These are phyloP conservation scores for Campaea margaritaria DNA, from an alignment of 2,888 invertebrate species.

Conservation along the genomic window DNA sequence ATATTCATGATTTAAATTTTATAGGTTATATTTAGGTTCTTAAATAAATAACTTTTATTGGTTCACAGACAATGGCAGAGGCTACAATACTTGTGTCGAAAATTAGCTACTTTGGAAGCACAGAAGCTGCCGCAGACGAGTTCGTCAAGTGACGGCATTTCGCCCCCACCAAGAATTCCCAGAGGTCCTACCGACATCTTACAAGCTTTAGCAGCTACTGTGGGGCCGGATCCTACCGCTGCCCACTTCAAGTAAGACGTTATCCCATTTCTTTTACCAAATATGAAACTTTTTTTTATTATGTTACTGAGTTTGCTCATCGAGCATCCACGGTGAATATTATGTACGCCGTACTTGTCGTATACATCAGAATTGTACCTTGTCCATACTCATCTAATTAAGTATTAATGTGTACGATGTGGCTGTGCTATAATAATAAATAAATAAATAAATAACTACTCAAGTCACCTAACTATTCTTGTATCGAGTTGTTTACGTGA, in stretches of 20 bases:
- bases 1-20: slow-evolving; percentile 4
- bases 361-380: no score
- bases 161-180: slow-evolving; percentile 88
- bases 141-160: slow-evolving; percentile 72
- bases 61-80: slow-evolving; percentile 68
- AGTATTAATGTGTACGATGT: no score
- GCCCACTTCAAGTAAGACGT: slow-evolving; percentile 89
- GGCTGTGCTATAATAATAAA: no score
- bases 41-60: background rate
- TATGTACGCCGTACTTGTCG: no score
- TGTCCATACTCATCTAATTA: no score
- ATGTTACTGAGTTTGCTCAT: no score
- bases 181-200: slow-evolving; percentile 93
- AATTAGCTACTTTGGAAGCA: slow-evolving; percentile 66
- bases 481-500: no score
- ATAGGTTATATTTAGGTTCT: slow-evolving; percentile 18
- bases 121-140: slow-evolving; percentile 68
- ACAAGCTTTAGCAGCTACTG: slow-evolving; percentile 91
- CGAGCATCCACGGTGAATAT: no score
- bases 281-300: no score
- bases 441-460: no score
- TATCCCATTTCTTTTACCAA: no score
- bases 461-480: no score
- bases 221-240: slow-evolving; percentile 93
- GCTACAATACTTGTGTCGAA: slow-evolving; percentile 67